Evolutionary conservation across 2,113 vertebrate genomes (phyloP).

Genomic region (Dissostichus mawsoni): DNA sequence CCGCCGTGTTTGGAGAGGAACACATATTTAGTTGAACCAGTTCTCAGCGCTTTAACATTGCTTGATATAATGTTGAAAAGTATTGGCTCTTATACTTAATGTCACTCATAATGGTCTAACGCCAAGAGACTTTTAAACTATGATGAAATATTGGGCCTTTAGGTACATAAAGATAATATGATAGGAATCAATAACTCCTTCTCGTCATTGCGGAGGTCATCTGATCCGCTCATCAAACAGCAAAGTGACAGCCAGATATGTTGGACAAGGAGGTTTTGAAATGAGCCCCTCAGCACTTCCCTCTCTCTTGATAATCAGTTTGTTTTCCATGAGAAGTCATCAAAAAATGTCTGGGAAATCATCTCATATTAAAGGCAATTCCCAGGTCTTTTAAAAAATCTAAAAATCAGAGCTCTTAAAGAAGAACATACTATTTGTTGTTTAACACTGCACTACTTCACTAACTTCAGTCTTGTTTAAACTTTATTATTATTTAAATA

Average conservation of each 20-base stretch:
- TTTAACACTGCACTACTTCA: not conserved
- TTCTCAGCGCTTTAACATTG: slow-evolving; percentile 33
- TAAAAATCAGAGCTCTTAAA: not conserved
- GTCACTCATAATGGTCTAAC: slow-evolving; percentile 33
- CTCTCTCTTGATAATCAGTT: slow-evolving; percentile 8
- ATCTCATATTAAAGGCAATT: not conserved
- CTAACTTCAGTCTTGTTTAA: not conserved
- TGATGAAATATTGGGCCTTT: slow-evolving; percentile 34
- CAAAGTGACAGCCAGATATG: slow-evolving; percentile 35
- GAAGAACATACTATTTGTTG: not conserved
- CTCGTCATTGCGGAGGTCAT: slow-evolving; percentile 32
- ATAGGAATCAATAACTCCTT: slow-evolving; percentile 38
- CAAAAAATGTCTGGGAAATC: slow-evolving; percentile 35
- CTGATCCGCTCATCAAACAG: slow-evolving; percentile 32
- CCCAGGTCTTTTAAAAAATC: not conserved
- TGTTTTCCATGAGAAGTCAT: slow-evolving; percentile 41
- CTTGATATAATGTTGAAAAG: slow-evolving; percentile 38
- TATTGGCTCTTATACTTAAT: slow-evolving; percentile 17
- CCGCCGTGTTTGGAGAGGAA: slow-evolving; percentile 62
- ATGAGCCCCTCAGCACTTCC: slow-evolving; percentile 20
- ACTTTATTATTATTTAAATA: too few relatives aligned
- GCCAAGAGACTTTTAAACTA: slow-evolving; percentile 46
- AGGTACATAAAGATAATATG: slow-evolving; percentile 39
- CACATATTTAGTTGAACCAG: slow-evolving; percentile 41
- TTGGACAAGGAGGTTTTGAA: slow-evolving; percentile 39